A percentile compares a stretch with the other conserved stretches of the same genome.
Evolutionary conservation across 2,113 vertebrate species (phyloP).

Genomic region (Cyprinodon tularosa): DNA sequence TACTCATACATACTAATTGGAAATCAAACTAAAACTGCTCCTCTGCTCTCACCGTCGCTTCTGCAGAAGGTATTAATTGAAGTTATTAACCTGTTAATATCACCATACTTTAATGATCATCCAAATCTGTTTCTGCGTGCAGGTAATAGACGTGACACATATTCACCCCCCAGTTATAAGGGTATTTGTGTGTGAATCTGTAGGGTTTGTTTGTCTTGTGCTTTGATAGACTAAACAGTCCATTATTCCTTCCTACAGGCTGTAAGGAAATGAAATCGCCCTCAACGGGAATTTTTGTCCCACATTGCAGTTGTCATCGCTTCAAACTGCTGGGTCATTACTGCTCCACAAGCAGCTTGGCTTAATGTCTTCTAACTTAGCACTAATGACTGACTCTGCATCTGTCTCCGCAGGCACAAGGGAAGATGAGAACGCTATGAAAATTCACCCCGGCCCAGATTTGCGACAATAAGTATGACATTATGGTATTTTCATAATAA

Average conservation of each 20-base stretch:
- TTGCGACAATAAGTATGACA: slow-evolving; percentile 54
- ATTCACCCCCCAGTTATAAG: neutral
- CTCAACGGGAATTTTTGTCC: slow-evolving; percentile 54
- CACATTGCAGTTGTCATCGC: slow-evolving; percentile 61
- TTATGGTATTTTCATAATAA: slow-evolving; percentile 32
- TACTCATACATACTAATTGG: slow-evolving; percentile 74
- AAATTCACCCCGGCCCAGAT: slow-evolving; percentile 63
- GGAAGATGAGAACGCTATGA: slow-evolving; percentile 29
- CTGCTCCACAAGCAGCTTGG: slow-evolving; percentile 65
- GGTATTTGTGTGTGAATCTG: neutral
- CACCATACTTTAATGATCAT: slow-evolving; percentile 48
- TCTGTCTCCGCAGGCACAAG: slow-evolving; percentile 62
- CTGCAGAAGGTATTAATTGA: slow-evolving; percentile 64
- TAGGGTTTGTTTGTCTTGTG: slow-evolving; percentile 25
- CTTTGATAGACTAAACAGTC: slow-evolving; percentile 28
- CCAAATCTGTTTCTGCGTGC: slow-evolving; percentile 55
- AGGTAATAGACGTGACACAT: slow-evolving; percentile 6
- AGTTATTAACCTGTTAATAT: slow-evolving; percentile 73
- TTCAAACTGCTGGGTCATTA: slow-evolving; percentile 74
- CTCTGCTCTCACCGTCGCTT: slow-evolving; percentile 44
- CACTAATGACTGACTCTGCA: slow-evolving; percentile 69
- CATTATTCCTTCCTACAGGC: slow-evolving; percentile 36
- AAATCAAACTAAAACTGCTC: slow-evolving; percentile 63
- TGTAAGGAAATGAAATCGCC: slow-evolving; percentile 39
- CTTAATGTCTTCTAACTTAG: slow-evolving; percentile 77